These are phyloP conservation scores for Agrenia bidenticulata DNA, from an alignment of 2,888 invertebrate species.

Conservation along the genomic window DNA sequence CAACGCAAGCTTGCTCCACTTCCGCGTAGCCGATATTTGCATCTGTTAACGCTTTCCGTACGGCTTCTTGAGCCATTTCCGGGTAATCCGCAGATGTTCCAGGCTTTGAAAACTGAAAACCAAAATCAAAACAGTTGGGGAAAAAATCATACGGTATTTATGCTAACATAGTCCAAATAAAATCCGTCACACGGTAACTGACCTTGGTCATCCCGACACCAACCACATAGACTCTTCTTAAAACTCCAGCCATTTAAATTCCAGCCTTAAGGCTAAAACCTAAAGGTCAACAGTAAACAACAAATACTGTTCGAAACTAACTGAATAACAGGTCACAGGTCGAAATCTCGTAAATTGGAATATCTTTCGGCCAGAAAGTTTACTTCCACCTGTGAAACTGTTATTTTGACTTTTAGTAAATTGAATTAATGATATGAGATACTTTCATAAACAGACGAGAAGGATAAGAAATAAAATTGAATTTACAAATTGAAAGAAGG, in stretches of 20 bases:
- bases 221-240: constrained; percentile 74
- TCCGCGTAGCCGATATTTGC: constrained; percentile 73
- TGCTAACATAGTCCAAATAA: background rate
- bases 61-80: constrained; percentile 90
- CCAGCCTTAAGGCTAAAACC: constrained; percentile 67
- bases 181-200: constrained; percentile 54
- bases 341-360: too few relatives aligned
- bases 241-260: constrained; percentile 29
- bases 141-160: background rate
- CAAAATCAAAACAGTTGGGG: constrained; percentile 11
- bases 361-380: too few relatives aligned
- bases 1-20: constrained; percentile 86
- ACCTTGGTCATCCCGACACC: constrained; percentile 98
- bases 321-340: too few relatives aligned
- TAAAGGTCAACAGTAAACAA: too few relatives aligned
- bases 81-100: constrained; percentile 87
- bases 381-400: too few relatives aligned
- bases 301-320: too few relatives aligned
- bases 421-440: too few relatives aligned
- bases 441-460: too few relatives aligned
- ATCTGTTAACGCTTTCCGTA: constrained; percentile 81
- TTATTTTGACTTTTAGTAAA: too few relatives aligned
- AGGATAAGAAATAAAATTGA: too few relatives aligned
- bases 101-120: constrained; percentile 83
- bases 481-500: too few relatives aligned